Evolutionary conservation across 1,140 invertebrate species (phyloP), one percentile per base, ranked within the genome.

Genomic region (Diorhabda sublineata): DNA sequence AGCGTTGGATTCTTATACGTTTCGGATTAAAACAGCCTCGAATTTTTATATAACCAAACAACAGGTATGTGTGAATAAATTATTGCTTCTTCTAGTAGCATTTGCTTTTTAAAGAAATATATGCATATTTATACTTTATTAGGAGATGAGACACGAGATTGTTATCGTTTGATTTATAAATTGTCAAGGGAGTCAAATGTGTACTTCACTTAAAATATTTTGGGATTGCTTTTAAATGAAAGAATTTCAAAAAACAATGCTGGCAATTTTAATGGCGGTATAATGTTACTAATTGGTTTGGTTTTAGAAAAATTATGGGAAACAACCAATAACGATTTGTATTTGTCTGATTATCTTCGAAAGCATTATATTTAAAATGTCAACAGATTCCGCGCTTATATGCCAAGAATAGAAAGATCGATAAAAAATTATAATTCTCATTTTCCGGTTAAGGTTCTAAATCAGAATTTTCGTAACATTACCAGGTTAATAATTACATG

Each of bases 1-100:
- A 72, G 76, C 71, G 63, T 73, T 72, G 74, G 78, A 78, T 81
- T 78, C 79, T 79, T 78, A 77, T 78, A 74, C 79, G 75, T 77
- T 79, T 79, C 74, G 78, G 78, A 80, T 80, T 80, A 78, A 79
- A 78, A 76, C 72, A 67, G 74, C 70, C 73, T 74, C 71, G 73
- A 73, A 77, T 74, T 78, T 79, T 78, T 79, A 79, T 76, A 78
- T 77, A 66, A 68, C 71, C 71, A 71, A 77, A 77, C 77, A 76
- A 76, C 75, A 78, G 74, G 75, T 77, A 77, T 76, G 70, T 26
- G 26, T 73, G 72, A 73, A 75, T 77, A 76, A 76, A 76, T 75
- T 76, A 77, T 76, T 65, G 68, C 69, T 68, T 72, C 69, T 68
- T 72, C 69, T 72, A 71, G 73, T 75, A 76, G 73, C 75, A 69